phyloP scores from a whole-genome alignment of 2,888 invertebrate species.

The Dilophus febrilis region DNA sequence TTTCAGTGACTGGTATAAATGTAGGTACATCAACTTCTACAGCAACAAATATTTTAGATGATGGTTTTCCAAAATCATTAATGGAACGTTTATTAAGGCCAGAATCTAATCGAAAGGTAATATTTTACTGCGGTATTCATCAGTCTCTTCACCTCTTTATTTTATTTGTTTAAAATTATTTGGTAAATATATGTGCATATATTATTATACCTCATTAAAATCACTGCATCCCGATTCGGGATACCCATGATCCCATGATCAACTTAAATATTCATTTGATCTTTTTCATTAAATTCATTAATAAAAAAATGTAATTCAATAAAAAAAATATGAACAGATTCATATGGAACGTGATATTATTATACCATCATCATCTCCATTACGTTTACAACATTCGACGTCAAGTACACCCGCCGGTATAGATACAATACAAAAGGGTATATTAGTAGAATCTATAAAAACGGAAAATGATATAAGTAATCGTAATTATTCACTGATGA shows the following conservation, averaged over 20 bases:
- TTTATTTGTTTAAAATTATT: too few species aligned
- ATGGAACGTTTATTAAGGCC: conserved; percentile 45
- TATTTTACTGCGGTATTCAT: too few species aligned
- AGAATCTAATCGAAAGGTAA: conserved; percentile 33
- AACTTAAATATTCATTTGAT: conserved; percentile 3
- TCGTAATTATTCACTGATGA: conserved; percentile 31
- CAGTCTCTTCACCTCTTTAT: too few species aligned
- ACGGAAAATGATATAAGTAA: conserved; percentile 16
- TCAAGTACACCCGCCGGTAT: conserved; percentile 25
- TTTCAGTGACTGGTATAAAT: conserved; percentile 26
- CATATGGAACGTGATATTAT: too few species aligned
- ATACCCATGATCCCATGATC: too few species aligned
- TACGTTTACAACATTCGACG: conserved; percentile 25
- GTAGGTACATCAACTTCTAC: neutral
- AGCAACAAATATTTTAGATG: conserved; percentile 28
- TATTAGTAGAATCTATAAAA: conserved; percentile 8
- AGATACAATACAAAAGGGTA: conserved; percentile 13
- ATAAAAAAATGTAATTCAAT: too few species aligned
- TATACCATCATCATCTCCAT: conserved; percentile 38
- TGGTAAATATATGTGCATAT: too few species aligned
- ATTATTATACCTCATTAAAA: too few species aligned
- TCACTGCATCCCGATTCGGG: conserved; percentile 28
- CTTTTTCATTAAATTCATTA: neutral
- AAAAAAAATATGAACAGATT: too few species aligned
- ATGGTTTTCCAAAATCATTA: conserved; percentile 47